phyloP scores from a whole-genome alignment of 2,113 vertebrate species.

The Mirounga angustirostris region DNA sequence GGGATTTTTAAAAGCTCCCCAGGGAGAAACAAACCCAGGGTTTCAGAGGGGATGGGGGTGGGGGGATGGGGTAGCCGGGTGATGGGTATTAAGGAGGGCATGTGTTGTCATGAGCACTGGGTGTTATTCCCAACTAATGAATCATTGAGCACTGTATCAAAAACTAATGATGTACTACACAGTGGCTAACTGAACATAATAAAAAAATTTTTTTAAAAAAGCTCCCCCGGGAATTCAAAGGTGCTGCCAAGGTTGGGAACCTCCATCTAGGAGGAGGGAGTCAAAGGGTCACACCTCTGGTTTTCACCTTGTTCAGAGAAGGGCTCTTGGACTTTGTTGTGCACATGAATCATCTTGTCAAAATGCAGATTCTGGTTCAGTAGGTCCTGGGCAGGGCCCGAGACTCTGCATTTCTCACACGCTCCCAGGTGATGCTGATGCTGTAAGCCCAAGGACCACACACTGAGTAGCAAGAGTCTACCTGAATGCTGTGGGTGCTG shows the following conservation, averaged over 20 bases:
- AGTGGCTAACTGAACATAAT: too few species aligned
- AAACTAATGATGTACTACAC: too few species aligned
- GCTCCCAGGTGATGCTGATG: neutral
- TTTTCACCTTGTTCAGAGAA: neutral
- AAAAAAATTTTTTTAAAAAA: neutral
- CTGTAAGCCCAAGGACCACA: rapidly evolving
- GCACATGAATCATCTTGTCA: neutral
- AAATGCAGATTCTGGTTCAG: neutral
- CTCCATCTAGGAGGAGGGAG: neutral
- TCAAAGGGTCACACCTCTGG: rapidly evolving
- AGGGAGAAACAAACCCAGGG: neutral
- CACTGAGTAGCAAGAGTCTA: neutral
- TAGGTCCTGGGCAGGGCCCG: neutral
- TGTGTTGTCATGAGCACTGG: too few species aligned
- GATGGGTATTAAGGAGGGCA: too few species aligned
- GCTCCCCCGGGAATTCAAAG: neutral
- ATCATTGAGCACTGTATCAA: too few species aligned
- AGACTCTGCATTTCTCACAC: neutral
- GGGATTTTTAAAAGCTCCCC: neutral
- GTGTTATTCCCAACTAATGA: too few species aligned
- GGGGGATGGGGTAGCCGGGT: too few species aligned
- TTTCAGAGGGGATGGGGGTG: too few species aligned
- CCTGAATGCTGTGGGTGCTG: neutral
- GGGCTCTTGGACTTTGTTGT: neutral
- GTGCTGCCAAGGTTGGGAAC: too few species aligned